phyloP scores from a whole-genome alignment of 1,140 invertebrate genomes.

The Hesperophylax magnus region DNA sequence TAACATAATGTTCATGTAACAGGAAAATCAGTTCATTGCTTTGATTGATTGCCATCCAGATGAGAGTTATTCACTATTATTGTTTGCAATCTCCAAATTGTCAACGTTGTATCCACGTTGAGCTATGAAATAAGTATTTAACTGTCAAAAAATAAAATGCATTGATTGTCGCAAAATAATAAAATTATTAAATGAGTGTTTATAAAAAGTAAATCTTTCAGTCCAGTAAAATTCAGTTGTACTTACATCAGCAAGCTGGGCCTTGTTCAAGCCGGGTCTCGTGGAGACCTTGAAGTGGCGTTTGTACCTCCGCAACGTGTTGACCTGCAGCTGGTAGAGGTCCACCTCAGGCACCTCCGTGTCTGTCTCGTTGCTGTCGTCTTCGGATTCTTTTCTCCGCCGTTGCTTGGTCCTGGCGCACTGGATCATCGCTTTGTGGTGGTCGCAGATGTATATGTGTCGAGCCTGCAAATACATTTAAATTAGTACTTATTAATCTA shows the following conservation, averaged over 20 bases:
- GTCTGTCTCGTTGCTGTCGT: slow-evolving; percentile 90
- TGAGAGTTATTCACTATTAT: too few relatives aligned
- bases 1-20: too few relatives aligned
- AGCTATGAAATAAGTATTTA: too few relatives aligned
- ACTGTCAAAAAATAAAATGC: too few relatives aligned
- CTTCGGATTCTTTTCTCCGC: slow-evolving; percentile 91
- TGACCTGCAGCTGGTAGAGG: slow-evolving; percentile 92
- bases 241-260: slow-evolving; percentile 95
- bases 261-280: slow-evolving; percentile 92
- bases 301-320: slow-evolving; percentile 93
- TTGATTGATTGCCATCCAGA: too few relatives aligned
- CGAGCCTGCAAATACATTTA: slow-evolving; percentile 77
- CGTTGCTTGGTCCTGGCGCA: slow-evolving; percentile 88
- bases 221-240: slow-evolving; percentile 34
- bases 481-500: neutral
- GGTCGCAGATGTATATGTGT: slow-evolving; percentile 97
- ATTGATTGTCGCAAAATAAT: too few relatives aligned
- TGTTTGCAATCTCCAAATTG: too few relatives aligned
- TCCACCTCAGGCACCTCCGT: slow-evolving; percentile 94
- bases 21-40: too few relatives aligned
- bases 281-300: slow-evolving; percentile 93
- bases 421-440: slow-evolving; percentile 96
- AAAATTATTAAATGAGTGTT: too few relatives aligned
- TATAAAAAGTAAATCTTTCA: too few relatives aligned
- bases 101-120: too few relatives aligned